phyloP scores from a whole-genome alignment of 2,888 invertebrate genomes.

The Drosophila gaucha region DNA sequence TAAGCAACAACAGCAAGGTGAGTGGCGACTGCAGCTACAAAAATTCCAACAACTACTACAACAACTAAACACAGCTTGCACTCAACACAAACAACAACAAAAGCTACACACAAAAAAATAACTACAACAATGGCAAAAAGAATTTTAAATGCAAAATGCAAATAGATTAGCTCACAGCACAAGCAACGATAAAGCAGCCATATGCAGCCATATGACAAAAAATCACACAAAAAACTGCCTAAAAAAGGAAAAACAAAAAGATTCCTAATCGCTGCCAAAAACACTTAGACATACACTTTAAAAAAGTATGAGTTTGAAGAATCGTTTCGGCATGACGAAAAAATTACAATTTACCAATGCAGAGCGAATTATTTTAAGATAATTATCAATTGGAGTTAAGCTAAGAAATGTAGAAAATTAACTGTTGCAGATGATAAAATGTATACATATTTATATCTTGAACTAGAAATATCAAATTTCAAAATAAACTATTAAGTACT shows the following conservation, averaged over 20 bases:
- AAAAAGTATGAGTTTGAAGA: slow-evolving; percentile 8
- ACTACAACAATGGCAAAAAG: slow-evolving; percentile 32
- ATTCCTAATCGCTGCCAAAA: slow-evolving; percentile 35
- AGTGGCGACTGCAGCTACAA: slow-evolving; percentile 33
- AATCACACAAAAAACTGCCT: slow-evolving; percentile 17
- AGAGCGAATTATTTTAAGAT: background rate
- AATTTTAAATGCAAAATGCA: slow-evolving; percentile 54
- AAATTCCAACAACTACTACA: slow-evolving; percentile 9
- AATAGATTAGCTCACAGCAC: slow-evolving; percentile 67
- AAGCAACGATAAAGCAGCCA: slow-evolving; percentile 27
- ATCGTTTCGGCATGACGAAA: background rate
- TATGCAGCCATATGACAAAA: slow-evolving; percentile 43
- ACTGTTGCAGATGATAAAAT: too few relatives aligned
- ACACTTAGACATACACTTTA: slow-evolving; percentile 60
- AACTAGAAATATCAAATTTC: too few relatives aligned
- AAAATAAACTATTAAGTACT: too few relatives aligned
- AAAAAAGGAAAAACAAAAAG: slow-evolving; percentile 36
- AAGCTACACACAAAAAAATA: background rate
- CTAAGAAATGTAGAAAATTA: too few relatives aligned
- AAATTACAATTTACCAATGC: slow-evolving; percentile 1
- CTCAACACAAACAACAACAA: slow-evolving; percentile 32
- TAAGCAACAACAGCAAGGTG: slow-evolving; percentile 39
- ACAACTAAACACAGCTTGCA: slow-evolving; percentile 33
- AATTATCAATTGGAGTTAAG: background rate
- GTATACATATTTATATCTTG: too few relatives aligned